Evolutionary conservation across 2,113 vertebrate species (phyloP).

Genomic region (Callorhinus ursinus): DNA sequence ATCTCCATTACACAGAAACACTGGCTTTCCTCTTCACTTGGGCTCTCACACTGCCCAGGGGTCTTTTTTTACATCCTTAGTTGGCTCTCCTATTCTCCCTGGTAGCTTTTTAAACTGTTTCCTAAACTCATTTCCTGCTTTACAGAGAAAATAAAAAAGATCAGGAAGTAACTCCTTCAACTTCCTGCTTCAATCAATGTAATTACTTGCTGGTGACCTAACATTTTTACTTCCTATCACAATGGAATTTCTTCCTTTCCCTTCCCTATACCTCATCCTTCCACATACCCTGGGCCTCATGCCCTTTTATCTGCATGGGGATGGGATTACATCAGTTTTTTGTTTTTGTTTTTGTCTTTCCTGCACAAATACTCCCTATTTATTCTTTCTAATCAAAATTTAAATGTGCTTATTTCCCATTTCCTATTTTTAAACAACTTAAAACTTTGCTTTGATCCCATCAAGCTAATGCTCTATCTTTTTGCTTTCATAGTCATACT

Average conservation of each 20-base stretch:
- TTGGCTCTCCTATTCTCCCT: background rate
- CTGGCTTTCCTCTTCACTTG: background rate
- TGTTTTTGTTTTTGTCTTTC: background rate
- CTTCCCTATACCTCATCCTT: background rate
- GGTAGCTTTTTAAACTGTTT: background rate
- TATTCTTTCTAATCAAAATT: background rate
- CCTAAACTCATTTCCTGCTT: background rate
- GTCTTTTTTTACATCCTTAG: background rate
- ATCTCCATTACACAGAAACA: background rate
- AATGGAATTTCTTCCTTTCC: background rate
- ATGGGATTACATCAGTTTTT: background rate
- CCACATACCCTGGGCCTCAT: background rate
- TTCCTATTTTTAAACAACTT: conserved; percentile 1
- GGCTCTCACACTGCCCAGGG: background rate
- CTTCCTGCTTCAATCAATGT: background rate
- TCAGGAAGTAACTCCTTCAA: background rate
- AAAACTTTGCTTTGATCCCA: background rate
- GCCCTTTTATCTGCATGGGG: background rate
- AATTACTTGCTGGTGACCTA: background rate
- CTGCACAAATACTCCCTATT: background rate
- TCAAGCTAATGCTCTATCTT: background rate
- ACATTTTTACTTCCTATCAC: background rate
- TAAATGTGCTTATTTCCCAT: background rate
- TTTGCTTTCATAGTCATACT: background rate
- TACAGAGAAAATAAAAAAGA: background rate